Evolutionary conservation across 35 echinoderm and acorn worm genomes (phyloP).

Genomic region (Apostichopus californicus): DNA sequence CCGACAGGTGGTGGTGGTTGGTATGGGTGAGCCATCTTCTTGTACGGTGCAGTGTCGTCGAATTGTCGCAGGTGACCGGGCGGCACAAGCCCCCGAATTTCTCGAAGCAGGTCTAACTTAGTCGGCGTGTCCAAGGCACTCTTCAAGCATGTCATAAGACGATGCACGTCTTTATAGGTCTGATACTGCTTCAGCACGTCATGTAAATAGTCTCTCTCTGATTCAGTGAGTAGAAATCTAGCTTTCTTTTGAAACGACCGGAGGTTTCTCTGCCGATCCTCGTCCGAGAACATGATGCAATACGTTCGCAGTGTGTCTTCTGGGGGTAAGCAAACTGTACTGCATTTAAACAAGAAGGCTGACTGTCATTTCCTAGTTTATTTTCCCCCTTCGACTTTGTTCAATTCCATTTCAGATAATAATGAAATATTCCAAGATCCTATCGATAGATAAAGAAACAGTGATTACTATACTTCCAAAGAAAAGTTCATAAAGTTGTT

Average conservation of each 20-base stretch:
- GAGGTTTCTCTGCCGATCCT: conserved; percentile 79
- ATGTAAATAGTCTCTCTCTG: conserved; percentile 83
- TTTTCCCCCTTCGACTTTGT: background rate
- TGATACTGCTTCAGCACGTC: conserved; percentile 95
- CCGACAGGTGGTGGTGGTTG: conserved; percentile 3
- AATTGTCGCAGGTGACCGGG: conserved; percentile 62
- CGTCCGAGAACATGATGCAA: conserved; percentile 57
- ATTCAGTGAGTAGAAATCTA: conserved; percentile 67
- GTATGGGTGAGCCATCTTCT: conserved; percentile 84
- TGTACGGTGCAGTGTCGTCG: conserved; percentile 83
- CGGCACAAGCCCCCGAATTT: conserved; percentile 79
- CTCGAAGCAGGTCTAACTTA: conserved; percentile 85
- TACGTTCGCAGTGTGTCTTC: background rate
- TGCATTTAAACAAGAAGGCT: background rate
- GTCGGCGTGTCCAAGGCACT: conserved; percentile 79
- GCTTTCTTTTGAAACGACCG: conserved; percentile 77
- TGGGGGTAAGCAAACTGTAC: background rate
- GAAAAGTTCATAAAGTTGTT: too few species aligned
- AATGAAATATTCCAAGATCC: too few species aligned
- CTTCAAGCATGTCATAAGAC: conserved; percentile 62
- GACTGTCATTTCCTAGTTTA: background rate
- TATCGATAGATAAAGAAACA: too few species aligned
- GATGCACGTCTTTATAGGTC: conserved; percentile 71
- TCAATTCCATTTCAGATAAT: conserved; percentile 10
- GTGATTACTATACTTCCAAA: too few species aligned